Percentiles rank a stretch among this genome's conserved stretches.
Conservation (phyloP, 2,888 invertebrate species). For the Pseudanteris insignis region DNA sequence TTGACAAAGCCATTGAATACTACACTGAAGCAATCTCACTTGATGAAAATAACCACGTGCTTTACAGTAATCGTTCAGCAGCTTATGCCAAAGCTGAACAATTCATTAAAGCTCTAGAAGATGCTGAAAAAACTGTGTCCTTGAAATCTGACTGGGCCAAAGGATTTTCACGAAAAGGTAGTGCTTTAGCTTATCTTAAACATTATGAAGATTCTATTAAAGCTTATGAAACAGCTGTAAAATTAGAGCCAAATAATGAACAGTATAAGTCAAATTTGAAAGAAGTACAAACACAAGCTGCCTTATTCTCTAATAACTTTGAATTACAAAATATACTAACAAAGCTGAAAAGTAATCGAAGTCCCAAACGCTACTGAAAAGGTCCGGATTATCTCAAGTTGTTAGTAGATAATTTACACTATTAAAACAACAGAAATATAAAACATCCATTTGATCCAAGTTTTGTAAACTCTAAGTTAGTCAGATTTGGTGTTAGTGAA, state of each 20-base stretch:
- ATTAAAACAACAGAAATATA: no score
- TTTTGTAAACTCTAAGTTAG: no score
- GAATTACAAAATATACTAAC: no score
- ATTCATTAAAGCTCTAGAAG: constrained; percentile 79
- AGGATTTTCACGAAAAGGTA: constrained; percentile 89
- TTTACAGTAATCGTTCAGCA: constrained; percentile 91
- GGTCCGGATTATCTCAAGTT: no score
- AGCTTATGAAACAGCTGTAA: constrained; percentile 79
- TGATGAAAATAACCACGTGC: constrained; percentile 85
- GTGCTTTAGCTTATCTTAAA: constrained; percentile 81
- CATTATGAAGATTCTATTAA: constrained; percentile 78
- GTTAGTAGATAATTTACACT: no score
- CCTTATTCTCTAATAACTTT: constrained; percentile 68
- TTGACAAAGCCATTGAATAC: constrained; percentile 79
- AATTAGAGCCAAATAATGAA: constrained; percentile 77
- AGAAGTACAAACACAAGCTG: constrained; percentile 69
- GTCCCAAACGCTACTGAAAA: no score
- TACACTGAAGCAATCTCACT: constrained; percentile 85
- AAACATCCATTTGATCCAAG: no score
- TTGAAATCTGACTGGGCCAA: constrained; percentile 88
- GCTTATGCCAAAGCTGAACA: constrained; percentile 85
- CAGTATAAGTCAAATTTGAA: constrained; percentile 76
- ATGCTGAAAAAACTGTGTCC: constrained; percentile 84
- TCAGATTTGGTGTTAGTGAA: no score
- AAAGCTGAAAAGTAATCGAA: no score